Evolutionary conservation across 2,888 invertebrate genomes (phyloP), one percentile per base, ranked within the genome.

Genomic region (Pollenia labialis): DNA sequence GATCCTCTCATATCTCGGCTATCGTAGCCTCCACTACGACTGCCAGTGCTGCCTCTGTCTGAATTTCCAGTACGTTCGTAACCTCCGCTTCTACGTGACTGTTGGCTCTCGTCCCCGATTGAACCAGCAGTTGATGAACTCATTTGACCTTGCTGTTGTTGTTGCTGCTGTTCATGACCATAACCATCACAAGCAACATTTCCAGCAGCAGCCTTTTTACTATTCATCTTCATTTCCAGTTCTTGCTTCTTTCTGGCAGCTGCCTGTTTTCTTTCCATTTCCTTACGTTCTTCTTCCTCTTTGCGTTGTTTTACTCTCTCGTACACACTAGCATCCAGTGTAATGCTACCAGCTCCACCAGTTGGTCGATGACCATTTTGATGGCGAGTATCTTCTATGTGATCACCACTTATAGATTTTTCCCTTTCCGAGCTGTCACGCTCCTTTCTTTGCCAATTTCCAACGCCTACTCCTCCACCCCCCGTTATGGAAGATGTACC

Each of bases 201-300:
- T 12, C 44, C 16, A 44, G 80, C 90, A 32, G 90, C 94, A 4
- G 93, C 94, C 89, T 95, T 94, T 89, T 95, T 95, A 85, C 94
- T 95, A 87, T 94, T 95, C 87, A 95, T 93, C 90, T 96, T 95
- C 91, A 96, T 95, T 90, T 96, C 96, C 6, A 96, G 93, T 90
- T 95, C 95, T 90, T 95, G 95, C 80, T 96, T 92, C 90, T 96
- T 96, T 89, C 96, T 96, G 56, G 95, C 95, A 3, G 93, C 93
- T 32, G 92, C 93, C 92, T 93, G 95, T 89, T 95, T 95, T 14
- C 94, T 94, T 90, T 96, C 95, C 89, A 95, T 94, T 90, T 95
- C 96, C 58, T 97, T 95, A 87, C 97, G 96, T 91, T 98, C 98
- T 91, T 98, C 98, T 91, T 98, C 97, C 91, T 98, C 97, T 90